These are phyloP conservation scores for Agonopterix subpropinquella DNA, from an alignment of 2,888 invertebrate species.

Conservation along the genomic window DNA sequence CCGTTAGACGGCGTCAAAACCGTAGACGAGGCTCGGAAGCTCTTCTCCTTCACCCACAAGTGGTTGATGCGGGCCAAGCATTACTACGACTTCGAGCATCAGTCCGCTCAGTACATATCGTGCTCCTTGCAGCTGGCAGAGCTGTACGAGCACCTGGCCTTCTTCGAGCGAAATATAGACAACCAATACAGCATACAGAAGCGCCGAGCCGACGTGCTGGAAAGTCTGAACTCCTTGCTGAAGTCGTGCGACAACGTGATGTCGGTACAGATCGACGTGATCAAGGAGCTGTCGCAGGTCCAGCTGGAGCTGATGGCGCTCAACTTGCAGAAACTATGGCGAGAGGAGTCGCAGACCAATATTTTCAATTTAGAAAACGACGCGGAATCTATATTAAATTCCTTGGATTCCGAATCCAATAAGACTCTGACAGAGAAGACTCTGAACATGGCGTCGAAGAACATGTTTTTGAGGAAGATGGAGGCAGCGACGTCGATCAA, in stretches of 20 bases:
- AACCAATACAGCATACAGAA: conserved; percentile 75
- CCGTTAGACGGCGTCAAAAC: conserved; percentile 39
- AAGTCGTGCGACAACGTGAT: conserved; percentile 63
- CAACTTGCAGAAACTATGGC: conserved; percentile 75
- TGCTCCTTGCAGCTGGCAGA: conserved; percentile 78
- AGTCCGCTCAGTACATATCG: conserved; percentile 75
- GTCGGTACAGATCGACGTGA: conserved; percentile 74
- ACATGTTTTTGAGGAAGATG: conserved; percentile 62
- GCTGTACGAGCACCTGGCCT: conserved; percentile 80
- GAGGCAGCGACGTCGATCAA: conserved; percentile 60
- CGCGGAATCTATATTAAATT: conserved; percentile 58
- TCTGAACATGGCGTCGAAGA: conserved; percentile 49
- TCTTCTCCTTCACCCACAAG: conserved; percentile 74
- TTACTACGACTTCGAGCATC: conserved; percentile 75
- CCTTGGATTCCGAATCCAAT: conserved; percentile 52
- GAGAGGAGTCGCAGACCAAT: conserved; percentile 62
- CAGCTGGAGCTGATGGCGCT: conserved; percentile 78
- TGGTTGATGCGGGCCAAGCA: conserved; percentile 77
- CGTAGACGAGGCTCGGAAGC: conserved; percentile 64
- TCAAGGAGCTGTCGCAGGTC: conserved; percentile 76
- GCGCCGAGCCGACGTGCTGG: conserved; percentile 74
- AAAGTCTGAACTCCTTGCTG: conserved; percentile 71
- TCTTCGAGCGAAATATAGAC: conserved; percentile 83
- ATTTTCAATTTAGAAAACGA: conserved; percentile 50
- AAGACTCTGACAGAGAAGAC: conserved; percentile 60